Conservation (phyloP, 2,888 invertebrate species). For the Amphipoea lucens region DNA sequence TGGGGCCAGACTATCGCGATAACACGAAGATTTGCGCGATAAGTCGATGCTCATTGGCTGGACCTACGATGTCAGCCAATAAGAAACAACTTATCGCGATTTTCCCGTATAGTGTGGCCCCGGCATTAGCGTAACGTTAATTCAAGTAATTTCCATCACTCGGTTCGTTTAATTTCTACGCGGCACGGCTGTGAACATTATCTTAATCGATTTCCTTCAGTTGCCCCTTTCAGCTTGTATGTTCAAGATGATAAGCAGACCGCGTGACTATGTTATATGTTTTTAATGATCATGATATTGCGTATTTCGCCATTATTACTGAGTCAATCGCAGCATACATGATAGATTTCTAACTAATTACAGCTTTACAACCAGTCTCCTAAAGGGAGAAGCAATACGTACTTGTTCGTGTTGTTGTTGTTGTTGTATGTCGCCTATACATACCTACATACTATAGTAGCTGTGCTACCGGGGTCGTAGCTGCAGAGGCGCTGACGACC, state of each 20-base stretch:
- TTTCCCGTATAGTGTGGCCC: no score
- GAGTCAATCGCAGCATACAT: not conserved
- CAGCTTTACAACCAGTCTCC: not conserved
- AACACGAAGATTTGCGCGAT: no score
- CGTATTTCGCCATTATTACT: not conserved
- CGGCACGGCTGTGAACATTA: constrained; percentile 28
- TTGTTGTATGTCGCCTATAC: no score
- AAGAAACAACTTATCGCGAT: no score
- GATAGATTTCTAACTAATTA: not conserved
- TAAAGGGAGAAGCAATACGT: not conserved
- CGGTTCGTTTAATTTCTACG: constrained; percentile 36
- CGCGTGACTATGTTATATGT: constrained; percentile 17
- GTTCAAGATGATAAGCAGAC: constrained; percentile 38
- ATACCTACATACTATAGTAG: no score
- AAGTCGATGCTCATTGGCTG: no score
- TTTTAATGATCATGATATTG: constrained; percentile 6
- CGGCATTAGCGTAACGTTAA: not conserved
- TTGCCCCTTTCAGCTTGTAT: constrained; percentile 39
- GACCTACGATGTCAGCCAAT: no score
- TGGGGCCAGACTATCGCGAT: no score
- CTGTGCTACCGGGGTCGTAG: no score
- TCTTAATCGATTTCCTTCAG: constrained; percentile 59
- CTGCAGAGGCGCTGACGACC: no score
- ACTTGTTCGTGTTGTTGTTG: no score
- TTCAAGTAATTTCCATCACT: constrained; percentile 24